phyloP scores from a whole-genome alignment of 2,888 invertebrate species.

The Sinohyriopsis cumingii region DNA sequence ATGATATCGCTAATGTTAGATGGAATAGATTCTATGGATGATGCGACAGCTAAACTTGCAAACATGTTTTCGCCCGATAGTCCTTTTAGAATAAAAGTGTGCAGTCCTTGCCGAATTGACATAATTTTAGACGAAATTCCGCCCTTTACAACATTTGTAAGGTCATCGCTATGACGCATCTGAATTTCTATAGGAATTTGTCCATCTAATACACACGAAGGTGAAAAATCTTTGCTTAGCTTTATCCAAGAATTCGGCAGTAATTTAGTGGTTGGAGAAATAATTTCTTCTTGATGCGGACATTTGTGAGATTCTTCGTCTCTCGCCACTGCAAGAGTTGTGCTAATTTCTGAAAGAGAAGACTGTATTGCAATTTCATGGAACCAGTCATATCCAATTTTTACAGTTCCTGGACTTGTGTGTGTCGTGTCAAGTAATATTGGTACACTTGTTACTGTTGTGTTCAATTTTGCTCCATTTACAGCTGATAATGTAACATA shows the following conservation, averaged over 20 bases:
- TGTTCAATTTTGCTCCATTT: slow-evolving; percentile 34
- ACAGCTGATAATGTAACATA: slow-evolving; percentile 24
- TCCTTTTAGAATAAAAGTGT: no score
- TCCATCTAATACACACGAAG: no score
- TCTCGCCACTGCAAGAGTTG: slow-evolving; percentile 29
- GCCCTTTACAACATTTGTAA: no score
- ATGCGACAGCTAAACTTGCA: no score
- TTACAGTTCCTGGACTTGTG: slow-evolving; percentile 35
- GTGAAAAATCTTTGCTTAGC: no score
- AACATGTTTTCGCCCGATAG: no score
- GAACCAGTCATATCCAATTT: slow-evolving; percentile 34
- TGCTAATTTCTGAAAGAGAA: slow-evolving; percentile 20
- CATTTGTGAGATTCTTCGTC: slow-evolving; percentile 24
- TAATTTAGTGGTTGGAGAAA: slow-evolving; percentile 10
- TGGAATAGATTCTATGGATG: no score
- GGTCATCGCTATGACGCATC: no score
- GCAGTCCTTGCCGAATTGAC: no score
- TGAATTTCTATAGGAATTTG: no score
- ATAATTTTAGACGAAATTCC: no score
- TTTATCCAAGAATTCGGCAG: neutral
- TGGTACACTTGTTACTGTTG: slow-evolving; percentile 10
- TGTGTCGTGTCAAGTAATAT: slow-evolving; percentile 32
- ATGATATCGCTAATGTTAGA: no score
- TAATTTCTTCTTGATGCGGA: slow-evolving; percentile 18
- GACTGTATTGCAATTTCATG: slow-evolving; percentile 25